Base-by-base conservation (phyloP, 2,888 invertebrate species). In the Lypha dubia region DNA sequence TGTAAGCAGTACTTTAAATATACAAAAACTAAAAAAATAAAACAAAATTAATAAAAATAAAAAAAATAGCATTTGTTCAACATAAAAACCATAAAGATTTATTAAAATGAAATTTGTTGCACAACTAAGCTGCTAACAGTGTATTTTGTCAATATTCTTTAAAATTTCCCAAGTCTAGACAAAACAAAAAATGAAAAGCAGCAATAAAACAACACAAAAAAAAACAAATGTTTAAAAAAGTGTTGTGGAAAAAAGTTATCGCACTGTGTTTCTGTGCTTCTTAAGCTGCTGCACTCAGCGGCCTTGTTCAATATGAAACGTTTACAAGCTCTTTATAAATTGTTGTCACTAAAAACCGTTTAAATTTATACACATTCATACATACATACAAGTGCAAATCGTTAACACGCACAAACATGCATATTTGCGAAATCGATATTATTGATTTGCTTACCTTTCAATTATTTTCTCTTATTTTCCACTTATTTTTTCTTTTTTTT, bases 371-470 rank as follows among this genome's bases (percentile, higher is more conserved):
- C 6, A 51, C 22, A 68, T 24, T 22, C n/a, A 5, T 41, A 15
- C 13, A 11, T 11, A n/a, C 24, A 20, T 15, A 44, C 24, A 35
- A 35, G 46, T 20, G 44, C 46, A 67, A 32, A 49, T 35, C 32
- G 35, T 32, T 51, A 28, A 1, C 17, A 32, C 32, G 5, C 8
- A 13, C 32, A 17, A 4, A 20, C 32, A 32, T 11, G 46, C 71
- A 62, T 62, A 22, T 1, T 63, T n/a, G 44, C 44, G 76, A 85
- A 86, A 86, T 86, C 86, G 76, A 86, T 86, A 86, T 77, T 86
- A 86, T 86, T 65, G 86, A 86, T 86, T 85, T 81, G 84, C 79
- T 85, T 79, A 84, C 68, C 63, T 71, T 70, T 74, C 38, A 60
- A 58, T 68, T 74, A 46, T 71, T 58, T 5, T n/a, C 6, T 49